These are phyloP conservation scores for Atta texana DNA, from an alignment of 1,140 invertebrate species.

Conservation along the genomic window DNA sequence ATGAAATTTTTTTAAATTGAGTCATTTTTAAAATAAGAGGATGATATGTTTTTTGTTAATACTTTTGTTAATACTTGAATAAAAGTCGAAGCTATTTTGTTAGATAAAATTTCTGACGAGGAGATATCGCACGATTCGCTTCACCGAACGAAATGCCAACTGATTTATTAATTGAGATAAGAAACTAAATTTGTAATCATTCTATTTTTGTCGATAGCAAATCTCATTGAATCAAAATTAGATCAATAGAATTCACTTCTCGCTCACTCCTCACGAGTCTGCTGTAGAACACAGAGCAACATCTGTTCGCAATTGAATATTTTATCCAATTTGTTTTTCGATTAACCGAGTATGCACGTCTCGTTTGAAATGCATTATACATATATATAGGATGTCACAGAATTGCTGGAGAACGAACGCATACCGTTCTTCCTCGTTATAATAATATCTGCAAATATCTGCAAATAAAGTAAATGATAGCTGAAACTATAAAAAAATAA, in stretches of 20 bases:
- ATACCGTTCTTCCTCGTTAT: neutral
- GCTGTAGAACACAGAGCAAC: neutral
- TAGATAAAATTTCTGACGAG: neutral
- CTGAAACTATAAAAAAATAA: constrained; percentile 4
- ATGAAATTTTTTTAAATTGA: too few species aligned
- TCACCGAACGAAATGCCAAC: neutral
- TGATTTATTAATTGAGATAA: constrained; percentile 18
- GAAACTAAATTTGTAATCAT: neutral
- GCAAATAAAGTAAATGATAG: neutral
- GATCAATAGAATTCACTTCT: constrained; percentile 15
- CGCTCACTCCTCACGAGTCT: neutral
- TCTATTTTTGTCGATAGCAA: constrained; percentile 12
- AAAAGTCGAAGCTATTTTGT: neutral
- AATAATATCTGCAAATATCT: too few species aligned
- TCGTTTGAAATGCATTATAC: neutral
- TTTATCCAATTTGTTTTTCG: constrained; percentile 31
- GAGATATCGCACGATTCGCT: neutral
- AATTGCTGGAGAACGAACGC: neutral
- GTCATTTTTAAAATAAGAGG: too few species aligned
- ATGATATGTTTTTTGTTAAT: neutral
- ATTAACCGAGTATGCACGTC: constrained; percentile 10
- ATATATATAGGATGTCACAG: neutral
- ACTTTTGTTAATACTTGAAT: neutral
- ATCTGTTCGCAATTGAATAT: constrained; percentile 33
- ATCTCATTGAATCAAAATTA: neutral